These are phyloP conservation scores for Luehdorfia chinensis DNA, from an alignment of 1,140 invertebrate genomes.

Conservation along the genomic window DNA sequence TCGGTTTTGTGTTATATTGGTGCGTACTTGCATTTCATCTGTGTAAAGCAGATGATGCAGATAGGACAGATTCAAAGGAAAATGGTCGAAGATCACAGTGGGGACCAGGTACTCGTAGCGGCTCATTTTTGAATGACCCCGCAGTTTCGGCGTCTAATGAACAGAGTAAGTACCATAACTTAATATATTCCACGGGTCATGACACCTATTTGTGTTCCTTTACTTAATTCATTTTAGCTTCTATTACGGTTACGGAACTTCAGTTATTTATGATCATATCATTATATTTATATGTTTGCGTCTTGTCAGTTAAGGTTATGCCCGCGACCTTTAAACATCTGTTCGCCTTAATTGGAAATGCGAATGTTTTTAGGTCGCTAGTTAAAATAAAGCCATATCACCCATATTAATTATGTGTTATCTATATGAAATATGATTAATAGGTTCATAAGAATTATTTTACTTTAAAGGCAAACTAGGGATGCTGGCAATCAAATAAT, in stretches of 20 bases:
- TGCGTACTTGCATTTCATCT: slow-evolving; percentile 70
- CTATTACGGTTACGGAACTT: slow-evolving; percentile 4
- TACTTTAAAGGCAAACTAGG: no score
- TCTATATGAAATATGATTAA: no score
- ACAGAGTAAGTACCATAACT: slow-evolving; percentile 58
- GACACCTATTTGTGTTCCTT: slow-evolving; percentile 59
- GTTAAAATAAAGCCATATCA: no score
- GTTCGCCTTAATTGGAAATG: slow-evolving; percentile 32
- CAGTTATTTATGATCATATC: not conserved
- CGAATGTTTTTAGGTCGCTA: no score
- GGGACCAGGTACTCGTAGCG: slow-evolving; percentile 51
- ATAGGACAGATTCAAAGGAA: slow-evolving; percentile 62
- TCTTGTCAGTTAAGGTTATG: slow-evolving; percentile 12
- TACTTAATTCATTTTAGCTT: slow-evolving; percentile 12
- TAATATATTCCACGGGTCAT: slow-evolving; percentile 30
- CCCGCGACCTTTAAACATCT: slow-evolving; percentile 34
- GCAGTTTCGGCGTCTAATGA: slow-evolving; percentile 57
- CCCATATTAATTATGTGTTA: no score
- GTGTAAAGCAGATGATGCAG: slow-evolving; percentile 65
- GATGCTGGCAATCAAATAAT: no score
- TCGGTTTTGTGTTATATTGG: slow-evolving; percentile 72
- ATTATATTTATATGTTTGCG: not conserved
- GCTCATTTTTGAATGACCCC: slow-evolving; percentile 53
- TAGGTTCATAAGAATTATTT: no score
- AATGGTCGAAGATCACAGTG: slow-evolving; percentile 57